Evolutionary conservation across 1,140 invertebrate genomes (phyloP).

Genomic region (Sinella curviseta): DNA sequence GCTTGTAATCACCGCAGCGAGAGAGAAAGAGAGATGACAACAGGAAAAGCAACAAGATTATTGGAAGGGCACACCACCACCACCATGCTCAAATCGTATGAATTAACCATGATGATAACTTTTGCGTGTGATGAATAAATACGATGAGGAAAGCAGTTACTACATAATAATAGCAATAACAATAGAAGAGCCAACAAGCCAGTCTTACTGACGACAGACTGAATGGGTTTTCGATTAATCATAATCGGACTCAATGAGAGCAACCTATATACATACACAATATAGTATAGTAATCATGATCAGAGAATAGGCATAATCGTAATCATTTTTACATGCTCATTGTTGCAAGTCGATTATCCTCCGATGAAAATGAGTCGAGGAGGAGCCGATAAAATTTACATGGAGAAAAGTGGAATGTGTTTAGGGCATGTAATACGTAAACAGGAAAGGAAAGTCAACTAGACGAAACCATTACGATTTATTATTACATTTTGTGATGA

Average conservation of each 20-base stretch:
- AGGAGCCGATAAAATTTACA: too few relatives aligned
- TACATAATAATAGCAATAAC: too few relatives aligned
- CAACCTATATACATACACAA: neutral
- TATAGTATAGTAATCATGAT: too few relatives aligned
- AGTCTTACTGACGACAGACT: constrained; percentile 11
- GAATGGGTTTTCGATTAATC: constrained; percentile 46
- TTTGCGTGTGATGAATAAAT: constrained; percentile 45
- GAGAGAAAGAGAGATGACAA: neutral
- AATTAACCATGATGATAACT: constrained; percentile 45
- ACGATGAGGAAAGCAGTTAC: neutral
- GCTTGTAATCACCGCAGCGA: neutral
- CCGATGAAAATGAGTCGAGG: neutral
- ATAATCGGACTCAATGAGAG: constrained; percentile 10
- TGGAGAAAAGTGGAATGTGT: too few relatives aligned
- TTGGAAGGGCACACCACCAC: constrained; percentile 32
- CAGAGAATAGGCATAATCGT: neutral
- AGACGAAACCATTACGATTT: too few relatives aligned
- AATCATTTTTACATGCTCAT: neutral
- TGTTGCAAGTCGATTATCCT: neutral
- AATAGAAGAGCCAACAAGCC: too few relatives aligned
- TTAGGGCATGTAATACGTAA: too few relatives aligned
- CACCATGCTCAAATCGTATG: constrained; percentile 34
- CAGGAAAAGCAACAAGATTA: constrained; percentile 36
- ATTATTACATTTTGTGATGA: too few relatives aligned
- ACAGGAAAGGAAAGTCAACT: too few relatives aligned